These are phyloP conservation scores for Phaethon lepturus DNA, from an alignment of 2,113 vertebrate species.

Conservation along the genomic window DNA sequence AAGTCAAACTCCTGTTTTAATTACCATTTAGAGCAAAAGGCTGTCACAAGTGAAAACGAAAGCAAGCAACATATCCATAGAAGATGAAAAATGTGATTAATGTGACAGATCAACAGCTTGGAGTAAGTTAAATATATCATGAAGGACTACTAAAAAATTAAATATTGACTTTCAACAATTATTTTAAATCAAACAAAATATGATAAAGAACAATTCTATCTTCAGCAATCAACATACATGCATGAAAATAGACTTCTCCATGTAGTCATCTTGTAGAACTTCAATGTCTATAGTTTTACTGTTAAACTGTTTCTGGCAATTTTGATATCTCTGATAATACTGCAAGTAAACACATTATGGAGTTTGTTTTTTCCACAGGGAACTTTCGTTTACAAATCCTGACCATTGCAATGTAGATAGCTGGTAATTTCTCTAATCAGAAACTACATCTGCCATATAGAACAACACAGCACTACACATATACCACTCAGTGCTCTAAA, in stretches of 20 bases:
- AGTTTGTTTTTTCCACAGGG: background rate
- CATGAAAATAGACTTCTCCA: background rate
- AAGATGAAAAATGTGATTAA: background rate
- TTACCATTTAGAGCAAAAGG: background rate
- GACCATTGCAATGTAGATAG: background rate
- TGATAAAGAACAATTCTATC: background rate
- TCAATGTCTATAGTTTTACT: background rate
- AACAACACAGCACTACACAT: background rate
- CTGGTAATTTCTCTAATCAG: background rate
- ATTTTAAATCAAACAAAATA: background rate
- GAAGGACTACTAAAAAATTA: background rate
- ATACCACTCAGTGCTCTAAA: background rate
- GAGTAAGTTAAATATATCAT: background rate
- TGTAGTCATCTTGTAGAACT: background rate
- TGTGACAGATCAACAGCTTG: background rate
- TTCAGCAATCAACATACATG: background rate
- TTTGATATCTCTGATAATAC: background rate
- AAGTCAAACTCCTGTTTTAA: background rate
- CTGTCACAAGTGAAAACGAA: background rate
- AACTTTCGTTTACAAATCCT: background rate
- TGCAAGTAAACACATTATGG: background rate
- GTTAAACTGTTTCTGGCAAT: background rate
- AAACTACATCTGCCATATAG: background rate
- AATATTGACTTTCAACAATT: background rate
- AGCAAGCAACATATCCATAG: background rate